These are phyloP conservation scores for Aphaenogaster floridana DNA, from an alignment of 1,140 invertebrate genomes.

Conservation along the genomic window DNA sequence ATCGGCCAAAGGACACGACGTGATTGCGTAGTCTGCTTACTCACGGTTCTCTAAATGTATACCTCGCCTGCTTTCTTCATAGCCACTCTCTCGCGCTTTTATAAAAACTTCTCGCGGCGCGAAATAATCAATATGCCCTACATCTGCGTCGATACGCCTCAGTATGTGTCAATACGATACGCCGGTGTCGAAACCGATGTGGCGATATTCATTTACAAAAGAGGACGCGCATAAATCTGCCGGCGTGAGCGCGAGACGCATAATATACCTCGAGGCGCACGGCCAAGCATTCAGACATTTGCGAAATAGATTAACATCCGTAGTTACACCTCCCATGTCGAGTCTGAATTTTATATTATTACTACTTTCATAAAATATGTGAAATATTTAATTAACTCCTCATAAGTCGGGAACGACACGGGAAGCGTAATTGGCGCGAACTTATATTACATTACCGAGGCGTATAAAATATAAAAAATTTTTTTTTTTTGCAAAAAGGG, in stretches of 20 bases:
- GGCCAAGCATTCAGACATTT: not conserved
- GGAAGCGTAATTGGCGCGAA: not conserved
- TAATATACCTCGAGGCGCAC: not conserved
- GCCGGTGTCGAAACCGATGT: conserved; percentile 9
- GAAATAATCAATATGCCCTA: conserved; percentile 28
- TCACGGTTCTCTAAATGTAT: conserved; percentile 1
- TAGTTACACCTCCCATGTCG: not conserved
- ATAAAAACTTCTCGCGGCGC: conserved; percentile 13
- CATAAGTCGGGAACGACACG: not conserved
- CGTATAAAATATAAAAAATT: not conserved
- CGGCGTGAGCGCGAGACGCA: not conserved
- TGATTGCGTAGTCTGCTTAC: conserved; percentile 28
- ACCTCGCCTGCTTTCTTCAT: not conserved
- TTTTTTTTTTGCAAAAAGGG: conserved; percentile 13
- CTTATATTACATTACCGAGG: conserved; percentile 6
- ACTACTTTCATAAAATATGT: conserved; percentile 17
- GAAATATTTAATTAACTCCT: conserved; percentile 6
- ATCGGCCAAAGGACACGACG: conserved; percentile 19
- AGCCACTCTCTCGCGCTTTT: not conserved
- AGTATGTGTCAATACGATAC: conserved; percentile 31
- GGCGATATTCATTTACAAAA: conserved; percentile 27
- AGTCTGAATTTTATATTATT: conserved; percentile 4
- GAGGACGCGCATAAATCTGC: conserved; percentile 8
- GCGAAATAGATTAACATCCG: not conserved
- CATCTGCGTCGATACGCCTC: conserved; percentile 11